Percentiles rank a stretch among this genome's conserved stretches.
Conservation (phyloP, 1,140 invertebrate species). For the Paraescarpia echinospica region DNA sequence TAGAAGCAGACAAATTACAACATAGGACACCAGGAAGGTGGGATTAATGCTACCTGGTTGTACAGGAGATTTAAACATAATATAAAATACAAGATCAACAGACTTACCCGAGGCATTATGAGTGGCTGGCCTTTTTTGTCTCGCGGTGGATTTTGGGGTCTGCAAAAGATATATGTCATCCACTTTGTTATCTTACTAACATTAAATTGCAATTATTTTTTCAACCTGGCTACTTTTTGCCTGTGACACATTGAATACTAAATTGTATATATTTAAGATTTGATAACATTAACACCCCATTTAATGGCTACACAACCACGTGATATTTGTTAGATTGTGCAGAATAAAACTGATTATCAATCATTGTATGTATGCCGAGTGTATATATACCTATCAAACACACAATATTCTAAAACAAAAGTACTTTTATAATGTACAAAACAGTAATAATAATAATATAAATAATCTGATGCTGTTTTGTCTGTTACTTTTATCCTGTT, state of each 20-base stretch:
- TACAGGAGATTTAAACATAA: not conserved
- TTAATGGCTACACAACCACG: too few species aligned
- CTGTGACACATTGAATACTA: too few species aligned
- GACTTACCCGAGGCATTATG: slow-evolving; percentile 10
- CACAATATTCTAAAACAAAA: too few species aligned
- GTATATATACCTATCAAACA: too few species aligned
- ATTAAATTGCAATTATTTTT: not conserved
- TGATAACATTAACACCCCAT: too few species aligned
- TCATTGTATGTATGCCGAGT: too few species aligned
- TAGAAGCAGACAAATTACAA: not conserved
- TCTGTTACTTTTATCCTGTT: too few species aligned
- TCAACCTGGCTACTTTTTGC: not conserved
- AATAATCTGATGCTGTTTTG: too few species aligned
- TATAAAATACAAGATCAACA: not conserved
- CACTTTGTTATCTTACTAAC: not conserved
- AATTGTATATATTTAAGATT: too few species aligned
- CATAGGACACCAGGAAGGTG: not conserved
- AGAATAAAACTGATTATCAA: not conserved
- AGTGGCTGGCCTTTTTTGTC: slow-evolving; percentile 9
- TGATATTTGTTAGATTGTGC: too few species aligned
- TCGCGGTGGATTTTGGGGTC: slow-evolving; percentile 8
- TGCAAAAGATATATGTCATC: not conserved
- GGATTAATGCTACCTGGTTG: not conserved
- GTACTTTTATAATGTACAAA: too few species aligned
- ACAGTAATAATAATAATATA: too few species aligned